These are phyloP conservation scores for Eretmocerus hayati DNA, from an alignment of 2,888 invertebrate genomes.

Conservation along the genomic window DNA sequence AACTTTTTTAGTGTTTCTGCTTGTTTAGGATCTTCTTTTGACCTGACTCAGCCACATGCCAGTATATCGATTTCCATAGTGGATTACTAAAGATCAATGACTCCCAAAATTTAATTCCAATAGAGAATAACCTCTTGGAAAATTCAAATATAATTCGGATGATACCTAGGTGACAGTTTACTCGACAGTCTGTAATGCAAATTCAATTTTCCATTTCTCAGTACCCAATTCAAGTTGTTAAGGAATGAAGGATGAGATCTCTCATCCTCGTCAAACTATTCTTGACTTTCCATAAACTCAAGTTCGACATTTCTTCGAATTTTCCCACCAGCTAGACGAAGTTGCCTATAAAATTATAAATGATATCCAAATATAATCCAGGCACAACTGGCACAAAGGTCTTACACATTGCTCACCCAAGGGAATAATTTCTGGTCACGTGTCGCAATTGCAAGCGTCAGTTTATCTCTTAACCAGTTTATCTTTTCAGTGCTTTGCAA, in stretches of 20 bases:
- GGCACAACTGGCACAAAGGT: not conserved
- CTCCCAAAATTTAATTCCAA: no score
- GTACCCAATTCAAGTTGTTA: not conserved
- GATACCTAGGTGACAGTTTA: no score
- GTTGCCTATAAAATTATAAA: slow-evolving; percentile 1
- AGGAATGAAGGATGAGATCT: no score
- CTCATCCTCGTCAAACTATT: not conserved
- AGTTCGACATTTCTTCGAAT: not conserved
- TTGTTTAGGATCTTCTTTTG: no score
- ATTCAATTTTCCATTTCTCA: no score
- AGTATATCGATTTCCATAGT: no score
- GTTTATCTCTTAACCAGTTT: slow-evolving; percentile 18
- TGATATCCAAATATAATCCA: slow-evolving; percentile 7
- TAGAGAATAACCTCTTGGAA: no score
- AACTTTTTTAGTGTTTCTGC: no score
- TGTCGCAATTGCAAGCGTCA: slow-evolving; percentile 1
- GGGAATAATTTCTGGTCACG: slow-evolving; percentile 14
- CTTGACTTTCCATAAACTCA: not conserved
- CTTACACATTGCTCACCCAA: not conserved
- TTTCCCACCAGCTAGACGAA: not conserved
- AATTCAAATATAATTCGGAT: no score
- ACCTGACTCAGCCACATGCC: no score
- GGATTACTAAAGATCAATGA: no score
- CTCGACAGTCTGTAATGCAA: no score
- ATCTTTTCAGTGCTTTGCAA: slow-evolving; percentile 11